Percentiles rank a stretch among this genome's conserved stretches.
phyloP scores from a whole-genome alignment of 2,797 vertebrate species.

The Fratercula arctica region DNA sequence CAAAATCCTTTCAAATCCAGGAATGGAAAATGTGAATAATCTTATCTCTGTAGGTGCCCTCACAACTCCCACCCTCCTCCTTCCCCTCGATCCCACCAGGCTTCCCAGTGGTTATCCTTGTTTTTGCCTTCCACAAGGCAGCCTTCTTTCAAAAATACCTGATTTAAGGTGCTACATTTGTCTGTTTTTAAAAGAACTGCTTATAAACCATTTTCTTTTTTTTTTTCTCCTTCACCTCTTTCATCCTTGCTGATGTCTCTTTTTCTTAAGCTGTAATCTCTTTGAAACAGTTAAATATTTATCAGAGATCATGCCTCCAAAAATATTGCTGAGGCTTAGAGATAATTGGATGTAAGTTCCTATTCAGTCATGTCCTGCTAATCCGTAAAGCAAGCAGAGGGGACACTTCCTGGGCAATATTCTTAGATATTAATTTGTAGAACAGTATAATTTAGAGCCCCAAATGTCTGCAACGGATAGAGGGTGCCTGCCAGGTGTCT shows the following conservation, averaged over 20 bases:
- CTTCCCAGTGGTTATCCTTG: not conserved
- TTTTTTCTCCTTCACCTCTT: not conserved
- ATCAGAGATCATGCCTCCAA: not conserved
- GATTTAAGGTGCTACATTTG: not conserved
- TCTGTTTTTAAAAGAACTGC: not conserved
- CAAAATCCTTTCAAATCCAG: not conserved
- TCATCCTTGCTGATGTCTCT: not conserved
- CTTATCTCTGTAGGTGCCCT: slow-evolving; percentile 3
- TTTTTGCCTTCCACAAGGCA: not conserved
- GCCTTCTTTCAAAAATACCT: not conserved
- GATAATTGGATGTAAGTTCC: not conserved
- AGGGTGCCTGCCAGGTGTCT: not conserved
- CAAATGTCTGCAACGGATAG: not conserved
- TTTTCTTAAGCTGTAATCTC: not conserved
- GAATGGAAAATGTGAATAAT: slow-evolving; percentile 22
- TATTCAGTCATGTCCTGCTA: not conserved
- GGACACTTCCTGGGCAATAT: not conserved
- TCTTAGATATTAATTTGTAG: not conserved
- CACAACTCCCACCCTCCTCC: not conserved
- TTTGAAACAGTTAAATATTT: slow-evolving; percentile 3
- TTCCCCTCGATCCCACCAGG: not conserved
- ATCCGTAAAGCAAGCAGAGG: not conserved
- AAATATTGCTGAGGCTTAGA: not conserved
- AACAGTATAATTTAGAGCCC: not conserved
- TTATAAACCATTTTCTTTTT: not conserved